Conservation (phyloP, 37 sponge, comb jelly and placozoan genomes). For the Geodia barretti region DNA sequence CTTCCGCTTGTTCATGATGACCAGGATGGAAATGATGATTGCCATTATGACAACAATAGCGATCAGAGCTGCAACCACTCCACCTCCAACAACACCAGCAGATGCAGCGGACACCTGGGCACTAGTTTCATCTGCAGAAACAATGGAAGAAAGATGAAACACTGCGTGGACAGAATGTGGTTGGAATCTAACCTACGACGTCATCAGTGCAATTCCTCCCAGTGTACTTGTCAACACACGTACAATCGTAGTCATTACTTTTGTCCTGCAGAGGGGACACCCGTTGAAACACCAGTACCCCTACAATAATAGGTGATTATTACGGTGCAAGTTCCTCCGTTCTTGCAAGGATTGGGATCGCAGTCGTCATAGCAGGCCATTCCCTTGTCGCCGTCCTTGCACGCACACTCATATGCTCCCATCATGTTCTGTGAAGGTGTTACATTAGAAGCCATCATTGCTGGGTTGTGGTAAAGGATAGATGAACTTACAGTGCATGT, state of each 20-base stretch:
- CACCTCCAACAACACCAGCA: constrained; percentile 24
- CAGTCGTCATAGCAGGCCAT: constrained; percentile 5
- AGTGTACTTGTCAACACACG: constrained; percentile 5
- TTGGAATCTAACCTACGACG: neutral
- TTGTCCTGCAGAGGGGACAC: neutral
- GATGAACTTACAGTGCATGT: constrained; percentile 19
- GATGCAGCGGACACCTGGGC: neutral
- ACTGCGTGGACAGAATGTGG: neutral
- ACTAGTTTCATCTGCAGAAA: neutral
- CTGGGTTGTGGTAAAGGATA: neutral
- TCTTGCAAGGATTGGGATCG: constrained; percentile 6
- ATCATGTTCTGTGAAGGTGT: neutral
- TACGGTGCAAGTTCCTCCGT: neutral
- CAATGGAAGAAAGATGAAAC: too few relatives aligned
- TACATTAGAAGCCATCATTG: neutral
- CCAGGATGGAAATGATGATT: neutral
- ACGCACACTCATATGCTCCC: constrained; percentile 31
- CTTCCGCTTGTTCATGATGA: neutral
- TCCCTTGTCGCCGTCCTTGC: constrained; percentile 27
- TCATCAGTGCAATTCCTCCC: constrained; percentile 8
- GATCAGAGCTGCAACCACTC: neutral
- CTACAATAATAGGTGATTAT: neutral
- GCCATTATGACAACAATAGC: neutral
- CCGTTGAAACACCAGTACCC: neutral
- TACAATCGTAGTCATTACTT: constrained; percentile 17